phyloP scores from a whole-genome alignment of 1,140 invertebrate genomes.

The Acromyrmex heyeri region DNA sequence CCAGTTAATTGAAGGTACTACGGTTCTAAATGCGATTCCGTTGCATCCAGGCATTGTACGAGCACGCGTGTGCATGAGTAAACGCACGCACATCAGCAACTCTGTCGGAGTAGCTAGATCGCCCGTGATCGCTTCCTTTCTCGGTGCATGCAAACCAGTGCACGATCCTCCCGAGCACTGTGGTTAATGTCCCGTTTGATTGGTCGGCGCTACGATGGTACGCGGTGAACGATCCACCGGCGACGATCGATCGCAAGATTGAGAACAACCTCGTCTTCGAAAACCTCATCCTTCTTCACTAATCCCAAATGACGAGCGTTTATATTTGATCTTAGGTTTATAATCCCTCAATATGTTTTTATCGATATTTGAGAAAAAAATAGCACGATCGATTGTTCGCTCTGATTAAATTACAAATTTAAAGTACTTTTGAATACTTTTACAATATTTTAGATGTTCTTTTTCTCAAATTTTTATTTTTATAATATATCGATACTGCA shows the following conservation, averaged over 20 bases:
- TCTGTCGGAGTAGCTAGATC: slow-evolving; percentile 67
- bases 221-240: slow-evolving; percentile 65
- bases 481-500: background rate
- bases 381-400: background rate
- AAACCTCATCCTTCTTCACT: slow-evolving; percentile 50
- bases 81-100: slow-evolving; percentile 50
- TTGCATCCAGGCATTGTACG: slow-evolving; percentile 30
- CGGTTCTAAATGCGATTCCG: slow-evolving; percentile 40
- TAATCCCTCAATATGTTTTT: background rate
- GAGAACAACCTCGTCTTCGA: slow-evolving; percentile 59
- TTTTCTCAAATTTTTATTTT: background rate
- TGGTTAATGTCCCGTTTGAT: slow-evolving; percentile 86
- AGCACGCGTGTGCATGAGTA: slow-evolving; percentile 4
- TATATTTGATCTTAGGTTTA: background rate
- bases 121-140: slow-evolving; percentile 70
- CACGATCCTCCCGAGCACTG: slow-evolving; percentile 77
- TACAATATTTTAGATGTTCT: background rate
- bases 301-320: slow-evolving; percentile 9
- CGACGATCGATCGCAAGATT: slow-evolving; percentile 72
- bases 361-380: background rate
- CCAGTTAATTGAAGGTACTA: slow-evolving; percentile 27
- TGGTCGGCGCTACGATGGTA: slow-evolving; percentile 78
- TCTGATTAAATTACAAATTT: background rate
- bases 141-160: slow-evolving; percentile 74
- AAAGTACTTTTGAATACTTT: background rate